Base-by-base conservation (phyloP, 2,888 invertebrate genomes). In the Nebria brevicollis region DNA sequence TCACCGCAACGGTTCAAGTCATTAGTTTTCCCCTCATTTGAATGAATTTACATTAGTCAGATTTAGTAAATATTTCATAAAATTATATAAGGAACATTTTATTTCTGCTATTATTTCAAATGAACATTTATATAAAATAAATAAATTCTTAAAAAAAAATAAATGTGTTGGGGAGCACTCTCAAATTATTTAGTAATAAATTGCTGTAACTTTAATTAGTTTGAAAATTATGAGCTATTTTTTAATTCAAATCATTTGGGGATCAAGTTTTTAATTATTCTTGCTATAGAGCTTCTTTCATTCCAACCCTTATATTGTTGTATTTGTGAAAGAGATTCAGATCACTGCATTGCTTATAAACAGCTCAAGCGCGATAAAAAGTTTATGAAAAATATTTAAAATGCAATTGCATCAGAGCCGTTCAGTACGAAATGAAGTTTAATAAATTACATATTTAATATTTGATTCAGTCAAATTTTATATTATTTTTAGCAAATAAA, bases 111-210 rank as follows among this genome's bases (percentile, higher is more conserved):
- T 5, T 34, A 34, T 34, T 34, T 34, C 34, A 34, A 2, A 34
- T 34, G 34, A 34, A 34, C 34, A 34, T n/a, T n/a, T n/a, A n/a
- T n/a, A n/a, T n/a, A n/a, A n/a, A n/a, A n/a, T 34, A 34, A 34
- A 34, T 20, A 1, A 20, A 20, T 20, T 34, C 5, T 41, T 41
- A 13, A 34, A 41, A 20, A 15, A 13, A 73, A 73, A 43, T 73
- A 13, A 6, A 41, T 13, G 13, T 42, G 13, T 42, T 42, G 6
- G 4, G 20, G 42, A n/a, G 4, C 73, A 15, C 41, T 41, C 42
- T 15, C n/a, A 20, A 73, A 73, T 73, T 34, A 73, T 41, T 42
- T 20, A 73, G 73, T 42, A 42, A 73, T 73, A 73, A 73, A 73
- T 73, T 73, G 15, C 13, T 42, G 42, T 5, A 42, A n/a, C n/a